Conservation (phyloP, 2,113 vertebrate genomes). For the Daphoenositta chrysoptera region DNA sequence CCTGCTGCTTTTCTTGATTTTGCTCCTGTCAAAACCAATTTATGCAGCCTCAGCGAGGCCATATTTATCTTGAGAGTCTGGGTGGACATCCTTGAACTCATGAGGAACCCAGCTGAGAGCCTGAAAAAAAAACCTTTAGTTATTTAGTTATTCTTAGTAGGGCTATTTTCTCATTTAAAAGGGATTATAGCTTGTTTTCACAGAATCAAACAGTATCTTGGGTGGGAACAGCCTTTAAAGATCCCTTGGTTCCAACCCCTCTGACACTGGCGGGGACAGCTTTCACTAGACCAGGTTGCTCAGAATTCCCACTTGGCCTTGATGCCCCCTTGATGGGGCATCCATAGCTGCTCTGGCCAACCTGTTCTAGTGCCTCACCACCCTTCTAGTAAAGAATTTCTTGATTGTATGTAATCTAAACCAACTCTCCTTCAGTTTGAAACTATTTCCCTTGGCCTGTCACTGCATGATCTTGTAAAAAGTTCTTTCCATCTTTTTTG, state of each 20-base stretch:
- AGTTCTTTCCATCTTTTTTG: neutral
- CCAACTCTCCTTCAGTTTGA: neutral
- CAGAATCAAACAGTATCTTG: neutral
- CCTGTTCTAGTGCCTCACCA: neutral
- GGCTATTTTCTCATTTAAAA: neutral
- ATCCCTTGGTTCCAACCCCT: neutral
- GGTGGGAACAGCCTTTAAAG: neutral
- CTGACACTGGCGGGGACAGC: neutral
- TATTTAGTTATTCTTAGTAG: neutral
- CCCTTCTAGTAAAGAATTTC: neutral
- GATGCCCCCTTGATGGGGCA: neutral
- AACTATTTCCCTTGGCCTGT: neutral
- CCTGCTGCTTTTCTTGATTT: neutral
- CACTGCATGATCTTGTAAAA: neutral
- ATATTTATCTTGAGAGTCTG: neutral
- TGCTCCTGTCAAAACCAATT: neutral
- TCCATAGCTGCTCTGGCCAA: neutral
- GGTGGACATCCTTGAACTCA: neutral
- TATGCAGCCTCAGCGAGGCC: neutral
- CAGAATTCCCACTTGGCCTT: neutral
- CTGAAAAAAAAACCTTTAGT: neutral
- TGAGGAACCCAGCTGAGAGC: neutral
- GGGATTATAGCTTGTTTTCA: neutral
- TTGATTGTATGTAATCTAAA: neutral
- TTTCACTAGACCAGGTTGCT: neutral